Percentiles rank a stretch among this genome's conserved stretches.
Conservation (phyloP, 2,888 invertebrate genomes). For the Caenorhabditis doughertyi region DNA sequence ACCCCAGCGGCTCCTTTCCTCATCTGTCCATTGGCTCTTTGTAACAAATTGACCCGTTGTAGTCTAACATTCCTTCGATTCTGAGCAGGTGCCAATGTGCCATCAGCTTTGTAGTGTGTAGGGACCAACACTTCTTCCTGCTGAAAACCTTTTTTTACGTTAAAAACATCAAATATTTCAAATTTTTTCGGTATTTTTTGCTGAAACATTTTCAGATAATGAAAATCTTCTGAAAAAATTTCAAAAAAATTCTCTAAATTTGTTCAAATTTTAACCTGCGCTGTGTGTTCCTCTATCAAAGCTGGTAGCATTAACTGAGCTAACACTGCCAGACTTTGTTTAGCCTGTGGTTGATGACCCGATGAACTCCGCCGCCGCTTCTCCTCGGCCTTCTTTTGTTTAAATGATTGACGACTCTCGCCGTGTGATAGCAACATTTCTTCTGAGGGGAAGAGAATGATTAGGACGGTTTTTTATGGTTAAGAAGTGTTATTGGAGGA, state of each 20-base stretch:
- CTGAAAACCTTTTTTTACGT: conserved; percentile 9
- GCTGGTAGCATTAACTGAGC: conserved; percentile 72
- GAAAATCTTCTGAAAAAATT: no score
- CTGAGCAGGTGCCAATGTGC: neutral
- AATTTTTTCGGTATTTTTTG: no score
- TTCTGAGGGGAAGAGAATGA: neutral
- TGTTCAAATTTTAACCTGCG: conserved; percentile 23
- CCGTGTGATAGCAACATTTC: conserved; percentile 60
- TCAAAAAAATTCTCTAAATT: neutral
- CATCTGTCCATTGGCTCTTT: conserved; percentile 67
- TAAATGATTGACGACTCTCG: conserved; percentile 57
- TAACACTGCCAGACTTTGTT: conserved; percentile 65
- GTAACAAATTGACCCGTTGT: conserved; percentile 55
- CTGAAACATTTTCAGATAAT: no score
- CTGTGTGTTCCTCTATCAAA: conserved; percentile 61
- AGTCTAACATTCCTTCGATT: conserved; percentile 43
- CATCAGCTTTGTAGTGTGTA: conserved; percentile 18
- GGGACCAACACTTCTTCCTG: conserved; percentile 13
- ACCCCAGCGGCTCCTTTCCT: conserved; percentile 68
- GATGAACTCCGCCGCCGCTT: conserved; percentile 29
- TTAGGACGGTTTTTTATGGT: neutral
- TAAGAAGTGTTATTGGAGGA: no score
- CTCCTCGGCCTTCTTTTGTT: conserved; percentile 48
- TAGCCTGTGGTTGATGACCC: conserved; percentile 47
- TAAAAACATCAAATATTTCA: no score